These are phyloP conservation scores for Myxocyprinus asiaticus DNA, from an alignment of 2,113 vertebrate genomes.

Conservation along the genomic window DNA sequence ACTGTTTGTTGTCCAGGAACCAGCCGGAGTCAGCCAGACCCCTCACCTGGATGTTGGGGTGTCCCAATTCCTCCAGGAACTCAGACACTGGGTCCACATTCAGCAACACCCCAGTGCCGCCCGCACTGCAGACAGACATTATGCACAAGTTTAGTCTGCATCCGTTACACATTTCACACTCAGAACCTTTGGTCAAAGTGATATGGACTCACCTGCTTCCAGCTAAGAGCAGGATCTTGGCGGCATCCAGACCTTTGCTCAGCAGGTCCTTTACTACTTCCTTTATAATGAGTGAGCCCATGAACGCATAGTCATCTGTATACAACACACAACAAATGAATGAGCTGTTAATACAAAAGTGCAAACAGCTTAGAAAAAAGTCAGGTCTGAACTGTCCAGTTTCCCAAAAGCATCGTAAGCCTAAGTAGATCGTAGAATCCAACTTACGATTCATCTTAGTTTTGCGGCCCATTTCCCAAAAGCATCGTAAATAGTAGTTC, in stretches of 20 bases:
- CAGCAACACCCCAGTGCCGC: slow-evolving; percentile 92
- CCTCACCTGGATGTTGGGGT: slow-evolving; percentile 87
- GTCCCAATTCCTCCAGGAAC: slow-evolving; percentile 85
- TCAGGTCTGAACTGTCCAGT: too few species aligned
- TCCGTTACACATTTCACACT: neutral
- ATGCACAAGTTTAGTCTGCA: neutral
- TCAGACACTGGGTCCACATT: slow-evolving; percentile 93
- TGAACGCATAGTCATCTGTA: slow-evolving; percentile 90
- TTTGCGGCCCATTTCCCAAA: too few species aligned
- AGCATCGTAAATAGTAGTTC: too few species aligned
- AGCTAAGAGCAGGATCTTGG: slow-evolving; percentile 91
- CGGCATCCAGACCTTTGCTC: slow-evolving; percentile 85
- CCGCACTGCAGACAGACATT: slow-evolving; percentile 77
- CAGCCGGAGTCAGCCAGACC: slow-evolving; percentile 94
- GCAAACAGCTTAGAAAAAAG: too few species aligned
- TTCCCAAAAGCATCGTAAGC: too few species aligned
- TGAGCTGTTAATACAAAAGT: neutral
- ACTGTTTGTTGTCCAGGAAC: slow-evolving; percentile 98
- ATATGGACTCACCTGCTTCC: slow-evolving; percentile 88
- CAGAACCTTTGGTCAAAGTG: neutral
- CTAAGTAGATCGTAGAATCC: too few species aligned
- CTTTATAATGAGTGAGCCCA: slow-evolving; percentile 95
- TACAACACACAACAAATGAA: slow-evolving; percentile 35
- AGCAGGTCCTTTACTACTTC: slow-evolving; percentile 93
- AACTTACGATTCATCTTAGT: too few species aligned